These are phyloP conservation scores for Brachionus paranguensis DNA, from an alignment of 1,140 invertebrate genomes.

Conservation along the genomic window DNA sequence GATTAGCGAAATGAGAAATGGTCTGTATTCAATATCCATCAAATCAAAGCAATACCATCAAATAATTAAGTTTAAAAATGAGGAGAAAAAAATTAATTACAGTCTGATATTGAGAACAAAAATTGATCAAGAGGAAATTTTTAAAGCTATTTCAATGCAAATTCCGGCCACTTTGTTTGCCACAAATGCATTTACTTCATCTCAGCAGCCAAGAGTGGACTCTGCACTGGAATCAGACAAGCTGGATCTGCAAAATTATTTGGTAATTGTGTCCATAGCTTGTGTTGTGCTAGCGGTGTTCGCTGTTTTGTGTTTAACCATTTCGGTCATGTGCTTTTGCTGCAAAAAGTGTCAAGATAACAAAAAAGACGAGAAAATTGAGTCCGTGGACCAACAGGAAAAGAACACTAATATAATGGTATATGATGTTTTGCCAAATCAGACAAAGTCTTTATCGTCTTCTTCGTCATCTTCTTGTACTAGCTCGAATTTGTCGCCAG, in stretches of 20 bases:
- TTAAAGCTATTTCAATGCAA: neutral
- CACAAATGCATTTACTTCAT: neutral
- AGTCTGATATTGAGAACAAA: neutral
- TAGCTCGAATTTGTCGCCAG: neutral
- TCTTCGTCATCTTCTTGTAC: constrained; percentile 13
- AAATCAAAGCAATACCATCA: neutral
- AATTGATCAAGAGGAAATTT: neutral
- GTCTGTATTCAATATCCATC: constrained; percentile 1
- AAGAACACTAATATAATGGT: constrained; percentile 5
- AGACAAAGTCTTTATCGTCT: neutral
- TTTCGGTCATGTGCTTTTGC: neutral
- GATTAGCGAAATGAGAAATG: constrained; percentile 10
- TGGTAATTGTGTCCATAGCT: neutral
- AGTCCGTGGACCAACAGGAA: neutral
- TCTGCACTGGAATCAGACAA: neutral
- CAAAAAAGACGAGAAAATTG: neutral
- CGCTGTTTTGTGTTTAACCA: neutral
- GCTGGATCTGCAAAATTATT: neutral
- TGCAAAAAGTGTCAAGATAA: neutral
- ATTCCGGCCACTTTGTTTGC: neutral
- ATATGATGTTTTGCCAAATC: constrained; percentile 13
- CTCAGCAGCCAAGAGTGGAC: neutral
- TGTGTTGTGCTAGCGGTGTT: neutral
- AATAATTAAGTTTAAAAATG: neutral
- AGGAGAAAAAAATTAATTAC: neutral